These are phyloP conservation scores for Asteroscopus sphinx DNA, from an alignment of 2,888 invertebrate genomes.

Conservation along the genomic window DNA sequence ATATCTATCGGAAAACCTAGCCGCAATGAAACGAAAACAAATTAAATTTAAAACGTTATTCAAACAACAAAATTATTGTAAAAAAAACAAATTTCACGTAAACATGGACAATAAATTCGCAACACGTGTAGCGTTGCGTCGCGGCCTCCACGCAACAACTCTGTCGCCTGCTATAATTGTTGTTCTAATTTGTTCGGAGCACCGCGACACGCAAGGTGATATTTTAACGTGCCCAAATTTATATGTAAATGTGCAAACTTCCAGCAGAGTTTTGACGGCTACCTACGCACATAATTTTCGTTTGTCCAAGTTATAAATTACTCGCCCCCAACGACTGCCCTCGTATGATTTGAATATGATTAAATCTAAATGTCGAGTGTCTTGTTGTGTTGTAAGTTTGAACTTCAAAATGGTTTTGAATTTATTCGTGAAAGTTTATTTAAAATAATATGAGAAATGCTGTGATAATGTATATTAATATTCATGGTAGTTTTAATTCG, in stretches of 20 bases:
- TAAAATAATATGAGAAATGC: too few relatives aligned
- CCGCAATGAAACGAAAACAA: constrained; percentile 20
- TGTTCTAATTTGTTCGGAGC: constrained; percentile 81
- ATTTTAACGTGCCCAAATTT: constrained; percentile 82
- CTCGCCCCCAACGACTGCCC: constrained; percentile 62
- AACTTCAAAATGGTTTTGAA: constrained; percentile 54
- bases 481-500: too few relatives aligned
- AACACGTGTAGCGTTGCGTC: constrained; percentile 57
- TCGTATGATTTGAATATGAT: constrained; percentile 76
- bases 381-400: constrained; percentile 55
- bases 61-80: too few relatives aligned
- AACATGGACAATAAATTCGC: constrained; percentile 61
- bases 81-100: constrained; percentile 49
- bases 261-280: constrained; percentile 70
- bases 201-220: constrained; percentile 77
- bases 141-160: constrained; percentile 59
- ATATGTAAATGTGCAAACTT: constrained; percentile 85
- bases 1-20: constrained; percentile 12
- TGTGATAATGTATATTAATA: not conserved
- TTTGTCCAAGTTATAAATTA: constrained; percentile 81
- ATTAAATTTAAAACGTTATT: constrained; percentile 15
- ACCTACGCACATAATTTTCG: constrained; percentile 82
- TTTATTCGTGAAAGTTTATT: constrained; percentile 16
- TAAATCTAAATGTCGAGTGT: constrained; percentile 76
- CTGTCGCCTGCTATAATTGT: constrained; percentile 77